Evolutionary conservation across 2,113 vertebrate species (phyloP).

Genomic region (Pandion haliaetus): DNA sequence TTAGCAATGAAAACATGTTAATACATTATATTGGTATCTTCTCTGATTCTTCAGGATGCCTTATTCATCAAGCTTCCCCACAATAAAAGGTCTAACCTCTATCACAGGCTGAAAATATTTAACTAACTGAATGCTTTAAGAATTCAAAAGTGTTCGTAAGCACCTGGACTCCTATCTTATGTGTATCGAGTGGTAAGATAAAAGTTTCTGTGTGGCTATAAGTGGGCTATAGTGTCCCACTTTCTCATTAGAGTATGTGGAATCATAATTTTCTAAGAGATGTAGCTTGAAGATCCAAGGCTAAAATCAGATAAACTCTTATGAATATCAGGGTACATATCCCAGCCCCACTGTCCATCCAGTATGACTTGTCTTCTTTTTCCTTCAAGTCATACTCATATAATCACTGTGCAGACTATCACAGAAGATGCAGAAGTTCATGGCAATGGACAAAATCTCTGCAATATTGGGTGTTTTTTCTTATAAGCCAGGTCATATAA

Average conservation of each 20-base stretch:
- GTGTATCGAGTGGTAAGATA: background rate
- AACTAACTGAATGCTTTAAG: background rate
- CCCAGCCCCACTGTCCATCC: background rate
- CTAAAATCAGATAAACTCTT: background rate
- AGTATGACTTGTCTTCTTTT: background rate
- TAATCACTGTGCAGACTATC: background rate
- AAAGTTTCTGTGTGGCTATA: background rate
- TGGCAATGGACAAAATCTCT: background rate
- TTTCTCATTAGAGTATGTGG: background rate
- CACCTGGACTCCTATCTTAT: background rate
- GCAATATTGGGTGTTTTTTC: background rate
- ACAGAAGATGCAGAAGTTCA: background rate
- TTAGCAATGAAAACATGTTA: background rate
- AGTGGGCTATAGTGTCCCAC: background rate
- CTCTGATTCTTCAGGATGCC: background rate
- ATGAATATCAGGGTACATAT: background rate
- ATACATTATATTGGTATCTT: background rate
- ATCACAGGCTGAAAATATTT: background rate
- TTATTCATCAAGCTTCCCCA: background rate
- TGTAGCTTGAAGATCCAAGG: background rate
- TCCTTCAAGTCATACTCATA: background rate
- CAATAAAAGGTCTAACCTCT: background rate
- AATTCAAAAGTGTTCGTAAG: background rate
- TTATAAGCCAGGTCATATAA: background rate
- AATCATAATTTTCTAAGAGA: background rate